These are phyloP conservation scores for Margarornis squamiger DNA, from an alignment of 2,797 vertebrate species.

Conservation along the genomic window DNA sequence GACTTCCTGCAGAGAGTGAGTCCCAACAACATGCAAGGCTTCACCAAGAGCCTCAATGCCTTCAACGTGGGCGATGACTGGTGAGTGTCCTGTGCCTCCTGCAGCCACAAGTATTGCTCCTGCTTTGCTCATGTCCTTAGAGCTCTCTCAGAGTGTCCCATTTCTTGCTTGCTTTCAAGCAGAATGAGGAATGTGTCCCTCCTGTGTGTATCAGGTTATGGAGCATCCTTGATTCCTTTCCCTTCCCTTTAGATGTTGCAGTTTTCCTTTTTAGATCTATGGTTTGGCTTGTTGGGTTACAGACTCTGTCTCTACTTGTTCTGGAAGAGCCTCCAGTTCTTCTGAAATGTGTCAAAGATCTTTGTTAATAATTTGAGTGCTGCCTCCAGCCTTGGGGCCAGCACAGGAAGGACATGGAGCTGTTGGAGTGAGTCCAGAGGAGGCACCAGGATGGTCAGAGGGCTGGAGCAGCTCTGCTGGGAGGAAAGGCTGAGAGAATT, in stretches of 20 bases:
- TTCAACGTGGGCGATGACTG: conserved; percentile 99
- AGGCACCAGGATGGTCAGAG: neutral
- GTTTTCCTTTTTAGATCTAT: neutral
- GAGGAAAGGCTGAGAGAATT: neutral
- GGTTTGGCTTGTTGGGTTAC: neutral
- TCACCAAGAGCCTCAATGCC: conserved; percentile 97
- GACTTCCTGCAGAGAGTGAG: conserved; percentile 98
- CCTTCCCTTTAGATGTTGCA: neutral
- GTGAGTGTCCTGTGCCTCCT: conserved; percentile 72
- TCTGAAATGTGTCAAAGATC: neutral
- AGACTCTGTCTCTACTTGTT: neutral
- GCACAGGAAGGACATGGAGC: neutral
- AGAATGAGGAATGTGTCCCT: fast-evolving
- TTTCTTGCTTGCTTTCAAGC: neutral
- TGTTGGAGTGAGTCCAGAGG: neutral
- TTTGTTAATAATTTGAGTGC: neutral
- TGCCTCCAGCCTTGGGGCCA: neutral
- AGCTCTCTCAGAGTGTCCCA: neutral
- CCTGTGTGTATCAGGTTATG: neutral
- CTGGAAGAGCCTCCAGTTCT: neutral
- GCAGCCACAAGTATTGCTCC: fast-evolving
- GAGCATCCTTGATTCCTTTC: neutral
- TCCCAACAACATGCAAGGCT: conserved; percentile 99
- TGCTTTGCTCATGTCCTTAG: fast-evolving
- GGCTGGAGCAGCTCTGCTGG: neutral